phyloP scores from a whole-genome alignment of 2,888 invertebrate species.

The Epirrhoe tristata region DNA sequence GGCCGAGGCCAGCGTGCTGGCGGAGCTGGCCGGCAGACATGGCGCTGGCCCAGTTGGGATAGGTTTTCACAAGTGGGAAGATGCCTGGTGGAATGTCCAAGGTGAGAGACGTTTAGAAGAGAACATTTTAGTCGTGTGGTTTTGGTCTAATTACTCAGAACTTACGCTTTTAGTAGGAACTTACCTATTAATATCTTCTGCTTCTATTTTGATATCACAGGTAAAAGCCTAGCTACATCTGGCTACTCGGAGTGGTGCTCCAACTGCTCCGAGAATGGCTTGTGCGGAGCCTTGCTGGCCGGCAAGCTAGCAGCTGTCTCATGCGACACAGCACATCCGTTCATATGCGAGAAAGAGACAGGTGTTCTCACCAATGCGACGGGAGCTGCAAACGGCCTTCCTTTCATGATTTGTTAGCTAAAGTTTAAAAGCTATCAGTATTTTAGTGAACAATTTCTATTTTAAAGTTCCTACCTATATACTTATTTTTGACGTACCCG shows the following conservation, averaged over 20 bases:
- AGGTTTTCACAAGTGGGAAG: slow-evolving; percentile 20
- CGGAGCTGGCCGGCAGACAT: neutral
- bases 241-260: slow-evolving; percentile 16
- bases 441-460: too few species aligned
- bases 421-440: too few species aligned
- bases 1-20: neutral
- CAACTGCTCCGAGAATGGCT: slow-evolving; percentile 16
- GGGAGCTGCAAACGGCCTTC: neutral
- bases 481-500: too few species aligned
- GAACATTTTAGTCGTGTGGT: too few species aligned
- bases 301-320: slow-evolving; percentile 23
- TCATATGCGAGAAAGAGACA: slow-evolving; percentile 18
- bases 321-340: slow-evolving; percentile 20
- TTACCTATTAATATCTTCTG: too few species aligned
- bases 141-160: too few species aligned
- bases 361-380: slow-evolving; percentile 5
- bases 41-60: neutral
- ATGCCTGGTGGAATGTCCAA: slow-evolving; percentile 24
- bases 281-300: slow-evolving; percentile 10
- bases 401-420: slow-evolving; percentile 22
- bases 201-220: slow-evolving; percentile 4
- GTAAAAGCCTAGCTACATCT: neutral
- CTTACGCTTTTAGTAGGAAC: too few species aligned
- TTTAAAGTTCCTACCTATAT: too few species aligned
- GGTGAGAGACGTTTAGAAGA: slow-evolving; percentile 16